Evolutionary conservation across 2,113 vertebrate species (phyloP).

Genomic region (Axis porcinus): DNA sequence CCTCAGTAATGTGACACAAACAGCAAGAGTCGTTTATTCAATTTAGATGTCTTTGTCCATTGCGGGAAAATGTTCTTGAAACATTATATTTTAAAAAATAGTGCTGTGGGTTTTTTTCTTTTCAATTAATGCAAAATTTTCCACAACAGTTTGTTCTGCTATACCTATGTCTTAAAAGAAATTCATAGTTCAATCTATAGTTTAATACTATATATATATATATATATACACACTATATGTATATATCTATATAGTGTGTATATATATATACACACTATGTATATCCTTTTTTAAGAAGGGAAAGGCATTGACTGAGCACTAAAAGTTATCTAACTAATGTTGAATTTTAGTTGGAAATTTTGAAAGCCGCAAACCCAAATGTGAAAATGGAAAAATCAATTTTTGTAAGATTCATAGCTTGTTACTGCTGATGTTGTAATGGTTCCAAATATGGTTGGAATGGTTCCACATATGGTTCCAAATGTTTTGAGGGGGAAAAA

Average conservation of each 20-base stretch:
- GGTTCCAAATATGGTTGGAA: not conserved
- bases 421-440: not conserved
- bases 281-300: conserved; percentile 13
- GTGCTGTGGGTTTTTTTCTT: not conserved
- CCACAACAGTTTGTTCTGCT: not conserved
- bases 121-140: not conserved
- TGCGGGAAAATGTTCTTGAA: not conserved
- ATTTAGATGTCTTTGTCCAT: not conserved
- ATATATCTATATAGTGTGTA: no score
- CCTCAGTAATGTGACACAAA: not conserved
- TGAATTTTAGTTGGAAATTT: not conserved
- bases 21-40: not conserved
- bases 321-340: not conserved
- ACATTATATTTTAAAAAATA: not conserved
- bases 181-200: conserved; percentile 20
- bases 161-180: not conserved
- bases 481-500: not conserved
- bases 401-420: not conserved
- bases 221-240: not conserved
- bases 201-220: rapidly evolving
- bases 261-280: not conserved
- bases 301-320: not conserved
- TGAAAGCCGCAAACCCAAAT: not conserved
- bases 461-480: not conserved
- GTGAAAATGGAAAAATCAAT: not conserved